These are phyloP conservation scores for Candoia aspera DNA, from an alignment of 2,113 vertebrate genomes.

Conservation along the genomic window DNA sequence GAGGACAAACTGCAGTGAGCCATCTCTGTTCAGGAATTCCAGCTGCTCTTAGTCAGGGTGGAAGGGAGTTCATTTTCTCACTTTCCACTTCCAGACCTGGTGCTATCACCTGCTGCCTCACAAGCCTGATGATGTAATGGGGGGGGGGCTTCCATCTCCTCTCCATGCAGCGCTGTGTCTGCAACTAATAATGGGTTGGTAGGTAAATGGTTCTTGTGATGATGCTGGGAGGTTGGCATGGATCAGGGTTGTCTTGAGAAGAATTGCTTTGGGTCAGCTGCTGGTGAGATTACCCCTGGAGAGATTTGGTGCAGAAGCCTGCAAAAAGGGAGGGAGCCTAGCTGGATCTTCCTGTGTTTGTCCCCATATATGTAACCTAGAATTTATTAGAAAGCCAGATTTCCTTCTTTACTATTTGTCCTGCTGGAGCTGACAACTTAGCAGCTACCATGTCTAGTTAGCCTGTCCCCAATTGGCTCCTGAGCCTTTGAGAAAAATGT, in stretches of 20 bases:
- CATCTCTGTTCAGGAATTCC: constrained; percentile 22
- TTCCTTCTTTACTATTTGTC: background rate
- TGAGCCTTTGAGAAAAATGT: background rate
- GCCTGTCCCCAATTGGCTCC: background rate
- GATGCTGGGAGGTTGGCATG: background rate
- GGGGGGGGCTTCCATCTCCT: background rate
- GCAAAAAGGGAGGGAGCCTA: background rate
- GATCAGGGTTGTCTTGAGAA: background rate
- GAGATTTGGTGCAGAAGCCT: constrained; percentile 21
- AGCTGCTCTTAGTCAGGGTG: background rate
- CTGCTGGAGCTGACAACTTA: background rate
- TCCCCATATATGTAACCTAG: background rate
- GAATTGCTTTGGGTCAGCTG: background rate
- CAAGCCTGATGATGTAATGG: constrained; percentile 28
- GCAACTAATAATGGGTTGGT: constrained; percentile 7
- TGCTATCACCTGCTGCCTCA: constrained; percentile 4
- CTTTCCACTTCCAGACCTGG: background rate
- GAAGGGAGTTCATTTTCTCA: constrained; percentile 7
- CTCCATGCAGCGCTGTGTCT: constrained; percentile 17
- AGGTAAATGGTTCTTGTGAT: constrained; percentile 14
- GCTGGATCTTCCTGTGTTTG: background rate
- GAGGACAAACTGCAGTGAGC: background rate
- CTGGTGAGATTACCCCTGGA: background rate
- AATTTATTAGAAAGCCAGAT: constrained; percentile 9
- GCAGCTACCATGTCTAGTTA: background rate